Percentiles rank a stretch among this genome's conserved stretches.
These are phyloP conservation scores for Pyrgus malvae DNA, from an alignment of 2,888 invertebrate genomes.

Conservation along the genomic window DNA sequence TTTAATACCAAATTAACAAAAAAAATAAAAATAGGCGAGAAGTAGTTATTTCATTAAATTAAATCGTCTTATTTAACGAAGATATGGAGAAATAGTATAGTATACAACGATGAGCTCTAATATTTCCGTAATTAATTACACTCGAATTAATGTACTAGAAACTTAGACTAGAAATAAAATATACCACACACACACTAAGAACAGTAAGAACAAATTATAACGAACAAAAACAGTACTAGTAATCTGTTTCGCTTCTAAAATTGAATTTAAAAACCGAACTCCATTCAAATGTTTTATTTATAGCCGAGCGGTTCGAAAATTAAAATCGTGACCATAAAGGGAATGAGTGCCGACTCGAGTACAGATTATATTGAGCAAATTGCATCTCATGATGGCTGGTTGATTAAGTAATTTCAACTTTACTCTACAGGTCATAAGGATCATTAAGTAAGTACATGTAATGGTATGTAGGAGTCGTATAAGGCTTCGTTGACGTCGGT, in stretches of 20 bases:
- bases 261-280: slow-evolving; percentile 13
- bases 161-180: no score
- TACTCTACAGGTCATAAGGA: background rate
- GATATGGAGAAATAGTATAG: no score
- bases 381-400: background rate
- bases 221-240: background rate
- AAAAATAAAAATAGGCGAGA: no score
- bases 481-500: background rate
- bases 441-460: background rate
- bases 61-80: no score
- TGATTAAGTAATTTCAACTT: background rate
- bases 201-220: background rate
- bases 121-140: no score
- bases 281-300: slow-evolving; percentile 14
- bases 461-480: background rate
- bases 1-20: no score
- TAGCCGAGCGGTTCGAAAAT: slow-evolving; percentile 14
- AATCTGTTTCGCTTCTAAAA: slow-evolving; percentile 8
- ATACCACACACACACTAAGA: background rate
- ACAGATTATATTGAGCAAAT: slow-evolving; percentile 8
- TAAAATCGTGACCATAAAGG: slow-evolving; percentile 22
- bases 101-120: no score
- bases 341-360: slow-evolving; percentile 10
- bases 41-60: no score
- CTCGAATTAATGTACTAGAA: no score